phyloP scores from a whole-genome alignment of 2,113 vertebrate genomes.

The Hippocampus zosterae region DNA sequence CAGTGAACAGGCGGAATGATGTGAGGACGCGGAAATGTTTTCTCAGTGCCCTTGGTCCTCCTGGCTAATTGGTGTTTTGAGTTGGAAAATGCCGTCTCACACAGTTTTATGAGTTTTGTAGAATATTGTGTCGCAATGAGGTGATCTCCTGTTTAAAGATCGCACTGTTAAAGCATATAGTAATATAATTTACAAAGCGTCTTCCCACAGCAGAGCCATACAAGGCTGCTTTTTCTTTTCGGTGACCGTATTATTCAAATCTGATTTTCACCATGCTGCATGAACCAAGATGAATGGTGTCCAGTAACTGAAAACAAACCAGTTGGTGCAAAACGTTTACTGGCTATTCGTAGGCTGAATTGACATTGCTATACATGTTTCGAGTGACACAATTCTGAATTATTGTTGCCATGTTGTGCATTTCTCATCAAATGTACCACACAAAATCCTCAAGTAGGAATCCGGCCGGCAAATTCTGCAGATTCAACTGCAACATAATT shows the following conservation, averaged over 20 bases:
- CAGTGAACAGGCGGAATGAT: constrained; percentile 29
- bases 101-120: constrained; percentile 21
- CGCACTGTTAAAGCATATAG: background rate
- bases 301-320: background rate
- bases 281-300: background rate
- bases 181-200: background rate
- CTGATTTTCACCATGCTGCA: background rate
- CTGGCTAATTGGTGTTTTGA: constrained; percentile 27
- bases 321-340: background rate
- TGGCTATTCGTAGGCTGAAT: background rate
- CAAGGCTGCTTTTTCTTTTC: background rate
- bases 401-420: too few species aligned
- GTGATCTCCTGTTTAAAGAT: background rate
- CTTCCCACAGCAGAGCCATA: background rate
- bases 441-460: too few species aligned
- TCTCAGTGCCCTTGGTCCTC: constrained; percentile 24
- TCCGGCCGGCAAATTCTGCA: too few species aligned
- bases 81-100: constrained; percentile 21
- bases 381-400: too few species aligned
- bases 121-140: constrained; percentile 11
- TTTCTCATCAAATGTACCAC: too few species aligned
- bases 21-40: constrained; percentile 15
- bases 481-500: too few species aligned
- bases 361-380: too few species aligned
- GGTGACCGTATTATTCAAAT: background rate